Base-by-base conservation (phyloP, 2,797 vertebrate species). In the Poecilia picta region DNA sequence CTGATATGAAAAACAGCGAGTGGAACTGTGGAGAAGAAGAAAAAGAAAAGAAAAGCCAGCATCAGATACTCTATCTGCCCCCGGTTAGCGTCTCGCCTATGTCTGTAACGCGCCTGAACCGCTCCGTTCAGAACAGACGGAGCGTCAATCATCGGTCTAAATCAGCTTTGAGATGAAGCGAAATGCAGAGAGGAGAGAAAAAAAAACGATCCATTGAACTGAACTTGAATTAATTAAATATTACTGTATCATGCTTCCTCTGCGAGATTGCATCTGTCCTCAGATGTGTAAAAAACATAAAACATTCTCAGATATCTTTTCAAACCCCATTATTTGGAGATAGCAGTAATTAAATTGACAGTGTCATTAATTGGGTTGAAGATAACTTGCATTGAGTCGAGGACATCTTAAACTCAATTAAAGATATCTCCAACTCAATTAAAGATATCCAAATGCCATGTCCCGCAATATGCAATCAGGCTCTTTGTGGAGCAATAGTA, bases 401-500 rank as follows among this genome's bases (percentile, higher is more conserved):
- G 94, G 92, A 96, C 96, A 95, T 96, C 95, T 96, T 95, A 95
- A 96, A 95, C 94, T 95, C 94, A 94, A 95, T 95, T 96, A 96
- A 96, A 95, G 95, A 95, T 96, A 96, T 96, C 96, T 94, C 91
- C 89, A 85, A 92, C 93, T 95, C 95, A 96, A 93, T 96, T 96
- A 96, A 95, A 96, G 95, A 96, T 95, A 95, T 95, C 94, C 94
- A 92, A 95, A 95, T 95, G 95, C 93, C 93, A 90, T 85, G 93
- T 94, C 91, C 91, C 85, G 91, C 92, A 92, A 89, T 93, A 93
- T 89, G 92, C 94, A 94, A 95, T 95, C 93, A 87, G 91, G 78
- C 91, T 90, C 87, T 93, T 94, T 92, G 87, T 88, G 86, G 83
- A 76, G 91, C 91, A 95, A 92, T 88, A 92, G 76, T 93, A 95